Percentiles rank a stretch among this genome's conserved stretches.
Conservation (phyloP, 2,113 vertebrate genomes). For the Nothobranchius furzeri region DNA sequence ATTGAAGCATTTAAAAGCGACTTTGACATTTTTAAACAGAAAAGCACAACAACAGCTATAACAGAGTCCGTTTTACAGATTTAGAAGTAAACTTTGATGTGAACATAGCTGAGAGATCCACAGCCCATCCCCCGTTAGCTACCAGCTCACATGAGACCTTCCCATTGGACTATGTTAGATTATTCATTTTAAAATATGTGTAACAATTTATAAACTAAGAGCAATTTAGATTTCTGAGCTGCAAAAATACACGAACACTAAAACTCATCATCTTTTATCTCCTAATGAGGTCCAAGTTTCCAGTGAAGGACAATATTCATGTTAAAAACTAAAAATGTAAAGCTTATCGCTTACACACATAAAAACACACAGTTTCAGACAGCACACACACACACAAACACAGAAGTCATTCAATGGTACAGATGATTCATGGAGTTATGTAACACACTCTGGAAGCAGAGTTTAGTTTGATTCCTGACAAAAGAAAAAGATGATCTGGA, state of each 20-base stretch:
- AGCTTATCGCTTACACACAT: constrained; percentile 42
- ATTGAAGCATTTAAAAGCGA: no score
- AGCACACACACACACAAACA: background rate
- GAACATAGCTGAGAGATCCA: no score
- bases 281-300: constrained; percentile 19
- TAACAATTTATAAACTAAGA: no score
- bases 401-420: constrained; percentile 21
- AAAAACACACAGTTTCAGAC: constrained; percentile 9
- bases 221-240: background rate
- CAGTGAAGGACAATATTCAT: constrained; percentile 22
- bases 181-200: no score
- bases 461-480: constrained; percentile 13
- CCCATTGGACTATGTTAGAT: no score
- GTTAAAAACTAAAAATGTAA: constrained; percentile 39
- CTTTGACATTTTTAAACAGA: no score
- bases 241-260: background rate
- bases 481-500: background rate
- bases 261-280: background rate
- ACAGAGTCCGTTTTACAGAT: no score
- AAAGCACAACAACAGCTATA: no score
- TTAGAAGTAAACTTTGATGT: no score
- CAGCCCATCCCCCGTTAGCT: no score
- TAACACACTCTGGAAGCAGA: constrained; percentile 40
- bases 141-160: no score
- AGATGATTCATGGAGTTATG: constrained; percentile 63